Evolutionary conservation across 2,113 vertebrate species (phyloP).

Genomic region (Sigmodon hispidus): DNA sequence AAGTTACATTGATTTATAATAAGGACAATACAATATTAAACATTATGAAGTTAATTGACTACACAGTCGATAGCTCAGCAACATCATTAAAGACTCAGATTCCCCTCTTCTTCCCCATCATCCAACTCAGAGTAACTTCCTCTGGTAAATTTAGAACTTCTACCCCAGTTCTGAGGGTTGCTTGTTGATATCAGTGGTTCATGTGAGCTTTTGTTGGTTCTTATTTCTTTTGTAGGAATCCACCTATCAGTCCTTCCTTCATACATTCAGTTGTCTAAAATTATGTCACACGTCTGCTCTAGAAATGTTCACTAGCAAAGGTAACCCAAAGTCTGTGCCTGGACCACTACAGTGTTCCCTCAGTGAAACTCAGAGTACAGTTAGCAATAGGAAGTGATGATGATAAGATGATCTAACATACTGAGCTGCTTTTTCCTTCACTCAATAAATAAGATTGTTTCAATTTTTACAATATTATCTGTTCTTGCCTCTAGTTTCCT

Average conservation of each 20-base stretch:
- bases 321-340: background rate
- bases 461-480: background rate
- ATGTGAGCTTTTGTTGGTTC: constrained; percentile 8
- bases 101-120: background rate
- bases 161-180: background rate
- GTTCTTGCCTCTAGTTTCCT: background rate
- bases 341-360: background rate
- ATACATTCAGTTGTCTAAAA: background rate
- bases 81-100: background rate
- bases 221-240: constrained; percentile 54
- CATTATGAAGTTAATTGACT: background rate
- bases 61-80: background rate
- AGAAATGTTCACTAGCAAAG: constrained; percentile 25
- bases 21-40: background rate
- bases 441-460: background rate
- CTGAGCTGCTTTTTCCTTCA: background rate
- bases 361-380: background rate
- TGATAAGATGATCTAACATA: background rate
- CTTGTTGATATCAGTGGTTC: background rate
- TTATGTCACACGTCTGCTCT: constrained; percentile 11
- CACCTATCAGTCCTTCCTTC: background rate
- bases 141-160: constrained; percentile 11
- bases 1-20: background rate
- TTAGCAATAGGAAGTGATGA: background rate
- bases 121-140: background rate